A percentile compares a stretch with the other conserved stretches of the same genome.
phyloP scores from a whole-genome alignment of 2,888 invertebrate species.

The Pseudococcus viburni region DNA sequence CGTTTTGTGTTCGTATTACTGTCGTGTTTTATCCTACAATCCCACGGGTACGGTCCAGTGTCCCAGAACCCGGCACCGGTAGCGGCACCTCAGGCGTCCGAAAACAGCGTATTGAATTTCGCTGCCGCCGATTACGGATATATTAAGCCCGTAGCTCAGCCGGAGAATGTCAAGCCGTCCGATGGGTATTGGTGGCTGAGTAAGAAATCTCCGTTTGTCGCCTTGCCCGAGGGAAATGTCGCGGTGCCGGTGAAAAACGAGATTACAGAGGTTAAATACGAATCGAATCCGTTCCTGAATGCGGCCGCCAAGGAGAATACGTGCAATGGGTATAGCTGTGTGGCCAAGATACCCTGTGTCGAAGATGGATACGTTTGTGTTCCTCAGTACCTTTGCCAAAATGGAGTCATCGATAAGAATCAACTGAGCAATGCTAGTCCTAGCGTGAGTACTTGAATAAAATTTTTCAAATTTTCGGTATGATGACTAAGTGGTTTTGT shows the following conservation, averaged over 20 bases:
- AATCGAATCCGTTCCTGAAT: slow-evolving; percentile 34
- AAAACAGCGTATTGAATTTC: slow-evolving; percentile 18
- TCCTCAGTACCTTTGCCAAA: not conserved
- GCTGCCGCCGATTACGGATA: not conserved
- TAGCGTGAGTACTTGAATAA: not conserved
- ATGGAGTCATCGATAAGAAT: slow-evolving; percentile 1
- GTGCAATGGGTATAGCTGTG: not conserved
- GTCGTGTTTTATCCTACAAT: not conserved
- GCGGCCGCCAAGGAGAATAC: not conserved
- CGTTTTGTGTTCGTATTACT: not conserved
- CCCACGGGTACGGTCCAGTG: slow-evolving; percentile 20
- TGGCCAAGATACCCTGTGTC: not conserved
- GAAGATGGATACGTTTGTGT: slow-evolving; percentile 16
- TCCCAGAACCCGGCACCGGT: slow-evolving; percentile 10
- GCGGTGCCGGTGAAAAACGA: not conserved
- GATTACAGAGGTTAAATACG: not conserved
- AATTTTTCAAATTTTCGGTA: not conserved
- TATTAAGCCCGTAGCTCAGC: not conserved
- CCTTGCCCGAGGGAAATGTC: not conserved
- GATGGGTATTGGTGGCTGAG: slow-evolving; percentile 50
- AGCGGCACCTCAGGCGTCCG: not conserved
- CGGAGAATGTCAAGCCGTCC: not conserved
- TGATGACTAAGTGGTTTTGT: not conserved
- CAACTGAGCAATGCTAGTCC: not conserved
- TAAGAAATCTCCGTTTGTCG: slow-evolving; percentile 35